These are phyloP conservation scores for Creontiades dilutus DNA, from an alignment of 2,888 invertebrate genomes.

Conservation along the genomic window DNA sequence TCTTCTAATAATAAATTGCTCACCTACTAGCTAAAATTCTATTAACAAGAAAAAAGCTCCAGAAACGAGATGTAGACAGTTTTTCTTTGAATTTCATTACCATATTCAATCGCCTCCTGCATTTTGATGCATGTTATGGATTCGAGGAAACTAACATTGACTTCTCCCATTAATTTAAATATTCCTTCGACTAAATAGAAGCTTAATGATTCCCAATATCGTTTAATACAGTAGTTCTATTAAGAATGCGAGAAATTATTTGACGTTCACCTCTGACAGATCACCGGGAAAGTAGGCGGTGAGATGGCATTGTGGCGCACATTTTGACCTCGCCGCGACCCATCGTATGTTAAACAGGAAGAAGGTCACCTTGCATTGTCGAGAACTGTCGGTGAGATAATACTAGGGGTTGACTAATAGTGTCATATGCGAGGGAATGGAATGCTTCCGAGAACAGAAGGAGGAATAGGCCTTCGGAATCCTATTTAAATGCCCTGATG, in stretches of 20 bases:
- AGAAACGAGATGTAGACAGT: too few species aligned
- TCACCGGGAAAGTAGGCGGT: neutral
- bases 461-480: neutral
- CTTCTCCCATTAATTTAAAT: too few species aligned
- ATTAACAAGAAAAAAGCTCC: too few species aligned
- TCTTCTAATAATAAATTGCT: too few species aligned
- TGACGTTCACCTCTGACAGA: neutral
- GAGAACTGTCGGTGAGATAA: neutral
- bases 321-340: constrained; percentile 14
- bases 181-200: too few species aligned
- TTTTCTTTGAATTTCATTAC: too few species aligned
- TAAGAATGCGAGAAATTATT: neutral
- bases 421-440: neutral
- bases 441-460: constrained; percentile 9
- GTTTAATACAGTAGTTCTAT: too few species aligned
- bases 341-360: constrained; percentile 48
- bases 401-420: neutral
- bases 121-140: too few species aligned
- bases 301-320: neutral
- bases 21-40: too few species aligned
- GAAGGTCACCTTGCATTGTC: constrained; percentile 60
- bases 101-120: too few species aligned
- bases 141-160: too few species aligned
- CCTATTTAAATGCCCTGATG: neutral
- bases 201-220: too few species aligned